Percentiles rank a stretch among this genome's conserved stretches.
phyloP scores from a whole-genome alignment of 2,113 vertebrate species.

The Chaetodon auriga region DNA sequence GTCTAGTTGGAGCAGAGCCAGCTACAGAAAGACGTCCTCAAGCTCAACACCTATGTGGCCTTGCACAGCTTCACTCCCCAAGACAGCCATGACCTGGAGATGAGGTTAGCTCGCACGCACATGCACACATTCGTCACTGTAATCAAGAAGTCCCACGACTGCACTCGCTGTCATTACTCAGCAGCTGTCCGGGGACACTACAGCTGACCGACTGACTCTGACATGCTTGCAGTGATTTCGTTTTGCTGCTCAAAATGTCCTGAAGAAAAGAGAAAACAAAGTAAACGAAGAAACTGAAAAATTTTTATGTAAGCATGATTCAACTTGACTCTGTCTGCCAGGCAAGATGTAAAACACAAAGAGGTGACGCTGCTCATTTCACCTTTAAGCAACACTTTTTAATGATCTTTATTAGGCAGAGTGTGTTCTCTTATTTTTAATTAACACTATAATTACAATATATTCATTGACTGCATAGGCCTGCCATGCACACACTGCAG shows the following conservation, averaged over 20 bases:
- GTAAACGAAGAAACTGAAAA: not conserved
- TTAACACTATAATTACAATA: not conserved
- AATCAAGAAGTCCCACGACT: not conserved
- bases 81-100: conserved; percentile 94
- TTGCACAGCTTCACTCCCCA: conserved; percentile 95
- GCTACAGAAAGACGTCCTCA: conserved; percentile 86
- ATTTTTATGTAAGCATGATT: not conserved
- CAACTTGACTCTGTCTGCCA: not conserved
- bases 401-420: not conserved
- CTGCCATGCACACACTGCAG: not conserved
- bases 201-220: conserved; percentile 6
- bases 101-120: conserved; percentile 86
- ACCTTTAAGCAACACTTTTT: not conserved
- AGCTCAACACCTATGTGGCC: conserved; percentile 94
- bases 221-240: not conserved
- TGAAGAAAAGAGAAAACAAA: not conserved
- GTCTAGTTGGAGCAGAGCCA: conserved; percentile 74
- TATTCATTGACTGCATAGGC: not conserved
- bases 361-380: not conserved
- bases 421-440: not conserved
- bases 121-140: not conserved
- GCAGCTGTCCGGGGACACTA: not conserved
- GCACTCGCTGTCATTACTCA: not conserved
- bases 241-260: conserved; percentile 6
- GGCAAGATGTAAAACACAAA: too few species aligned